Conservation (phyloP, 1,140 invertebrate species). For the Megalopta genalis region DNA sequence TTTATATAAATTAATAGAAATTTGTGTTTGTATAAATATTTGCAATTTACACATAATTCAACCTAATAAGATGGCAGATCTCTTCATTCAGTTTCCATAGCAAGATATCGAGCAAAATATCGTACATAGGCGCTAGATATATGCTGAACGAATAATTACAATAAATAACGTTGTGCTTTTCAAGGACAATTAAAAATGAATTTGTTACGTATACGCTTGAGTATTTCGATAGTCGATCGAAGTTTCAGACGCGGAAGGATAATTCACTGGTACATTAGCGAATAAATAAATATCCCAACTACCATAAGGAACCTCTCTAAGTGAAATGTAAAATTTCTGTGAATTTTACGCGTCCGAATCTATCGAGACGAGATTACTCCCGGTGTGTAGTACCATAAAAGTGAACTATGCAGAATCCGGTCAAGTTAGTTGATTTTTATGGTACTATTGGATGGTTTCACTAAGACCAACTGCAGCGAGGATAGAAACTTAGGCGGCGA, state of each 20-base stretch:
- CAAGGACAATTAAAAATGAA: background rate
- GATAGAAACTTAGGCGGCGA: slow-evolving; percentile 40
- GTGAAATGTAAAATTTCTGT: background rate
- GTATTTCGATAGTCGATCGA: background rate
- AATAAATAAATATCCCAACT: background rate
- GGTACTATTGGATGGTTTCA: slow-evolving; percentile 12
- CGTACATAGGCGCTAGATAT: background rate
- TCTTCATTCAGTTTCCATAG: too few relatives aligned
- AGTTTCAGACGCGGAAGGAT: background rate
- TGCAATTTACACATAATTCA: background rate
- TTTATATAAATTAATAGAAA: too few relatives aligned
- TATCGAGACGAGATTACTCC: background rate
- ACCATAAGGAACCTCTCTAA: background rate
- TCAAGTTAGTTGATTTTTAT: background rate
- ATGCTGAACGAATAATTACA: background rate
- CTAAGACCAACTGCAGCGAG: slow-evolving; percentile 10
- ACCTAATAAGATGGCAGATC: background rate
- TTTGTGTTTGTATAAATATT: background rate
- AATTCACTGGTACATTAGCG: background rate
- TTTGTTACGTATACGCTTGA: background rate
- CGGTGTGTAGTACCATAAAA: slow-evolving; percentile 10
- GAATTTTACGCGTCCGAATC: slow-evolving; percentile 5
- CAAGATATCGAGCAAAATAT: too few relatives aligned
- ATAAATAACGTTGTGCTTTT: background rate
- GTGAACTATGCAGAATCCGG: background rate